These are phyloP conservation scores for Pterois miles DNA, from an alignment of 2,797 vertebrate genomes.

Conservation along the genomic window DNA sequence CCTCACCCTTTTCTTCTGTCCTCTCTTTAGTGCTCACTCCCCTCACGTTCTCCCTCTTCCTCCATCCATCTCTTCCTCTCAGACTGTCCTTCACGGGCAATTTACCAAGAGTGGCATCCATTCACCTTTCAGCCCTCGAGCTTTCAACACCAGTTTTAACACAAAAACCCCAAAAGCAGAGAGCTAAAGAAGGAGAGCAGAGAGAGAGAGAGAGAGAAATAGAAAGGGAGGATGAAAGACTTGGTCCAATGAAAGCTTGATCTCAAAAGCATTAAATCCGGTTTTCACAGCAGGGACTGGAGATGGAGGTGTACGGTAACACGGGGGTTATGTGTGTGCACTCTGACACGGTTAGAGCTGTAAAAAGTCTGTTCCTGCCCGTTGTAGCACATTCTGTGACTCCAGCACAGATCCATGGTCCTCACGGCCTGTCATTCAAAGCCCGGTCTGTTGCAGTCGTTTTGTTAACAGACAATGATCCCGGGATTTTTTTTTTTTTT, in stretches of 20 bases:
- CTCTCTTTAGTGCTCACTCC: slow-evolving; percentile 11
- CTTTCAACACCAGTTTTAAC: slow-evolving; percentile 66
- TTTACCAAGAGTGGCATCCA: slow-evolving; percentile 67
- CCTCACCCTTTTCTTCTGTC: slow-evolving; percentile 14
- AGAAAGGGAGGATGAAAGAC: slow-evolving; percentile 34
- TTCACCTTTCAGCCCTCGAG: slow-evolving; percentile 60
- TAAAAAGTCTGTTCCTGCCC: slow-evolving; percentile 14
- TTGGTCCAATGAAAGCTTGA: slow-evolving; percentile 30
- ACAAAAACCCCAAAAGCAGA: slow-evolving; percentile 47
- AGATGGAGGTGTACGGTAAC: slow-evolving; percentile 19
- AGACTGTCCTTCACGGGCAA: slow-evolving; percentile 70
- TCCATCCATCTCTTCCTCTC: slow-evolving; percentile 32
- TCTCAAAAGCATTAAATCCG: slow-evolving; percentile 58
- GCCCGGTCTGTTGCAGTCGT: slow-evolving; percentile 24
- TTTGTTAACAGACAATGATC: slow-evolving; percentile 30
- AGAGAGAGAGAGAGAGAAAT: slow-evolving; percentile 1
- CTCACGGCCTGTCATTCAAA: slow-evolving; percentile 42
- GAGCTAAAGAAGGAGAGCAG: slow-evolving; percentile 18
- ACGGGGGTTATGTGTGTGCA: slow-evolving; percentile 13
- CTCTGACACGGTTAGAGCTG: slow-evolving; percentile 17
- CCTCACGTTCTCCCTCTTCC: slow-evolving; percentile 26
- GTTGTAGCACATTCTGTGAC: slow-evolving; percentile 30
- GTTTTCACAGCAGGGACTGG: slow-evolving; percentile 11
- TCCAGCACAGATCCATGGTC: slow-evolving; percentile 19
- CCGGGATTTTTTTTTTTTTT: slow-evolving; percentile 20